A percentile compares a stretch with the other conserved stretches of the same genome.
Evolutionary conservation across 2,888 invertebrate genomes (phyloP).

Genomic region (Cephonodes hylas): DNA sequence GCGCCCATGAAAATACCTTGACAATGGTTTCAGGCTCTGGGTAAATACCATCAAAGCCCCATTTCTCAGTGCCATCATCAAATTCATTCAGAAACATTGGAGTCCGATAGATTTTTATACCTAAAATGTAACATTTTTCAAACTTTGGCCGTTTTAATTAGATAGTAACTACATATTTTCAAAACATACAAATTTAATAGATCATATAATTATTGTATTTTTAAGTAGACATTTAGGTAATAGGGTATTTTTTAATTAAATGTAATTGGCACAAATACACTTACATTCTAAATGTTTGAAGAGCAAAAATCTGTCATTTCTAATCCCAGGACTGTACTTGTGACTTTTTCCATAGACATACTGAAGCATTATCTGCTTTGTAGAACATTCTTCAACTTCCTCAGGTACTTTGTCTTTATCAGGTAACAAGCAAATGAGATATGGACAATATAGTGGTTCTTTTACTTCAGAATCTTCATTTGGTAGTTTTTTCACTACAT

Average conservation of each 20-base stretch:
- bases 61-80: constrained; percentile 74
- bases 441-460: constrained; percentile 82
- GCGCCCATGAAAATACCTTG: constrained; percentile 90
- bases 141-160: too few relatives aligned
- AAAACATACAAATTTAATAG: too few relatives aligned
- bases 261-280: constrained; percentile 37
- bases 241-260: not conserved
- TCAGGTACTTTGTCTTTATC: constrained; percentile 57
- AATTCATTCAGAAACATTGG: constrained; percentile 74
- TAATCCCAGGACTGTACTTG: constrained; percentile 72
- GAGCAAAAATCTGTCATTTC: constrained; percentile 85
- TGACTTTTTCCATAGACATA: constrained; percentile 85
- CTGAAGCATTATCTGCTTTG: constrained; percentile 89
- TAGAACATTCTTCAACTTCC: constrained; percentile 76
- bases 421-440: constrained; percentile 81
- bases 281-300: constrained; percentile 90
- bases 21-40: constrained; percentile 82
- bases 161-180: too few relatives aligned
- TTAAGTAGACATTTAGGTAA: not conserved
- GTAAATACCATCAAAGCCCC: constrained; percentile 79
- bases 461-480: constrained; percentile 47
- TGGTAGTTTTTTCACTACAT: constrained; percentile 82
- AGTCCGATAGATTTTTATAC: constrained; percentile 68
- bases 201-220: not conserved
- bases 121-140: constrained; percentile 38